A percentile compares a stretch with the other conserved stretches of the same genome.
These are phyloP conservation scores for Amblyornis subalaris DNA, from an alignment of 2,113 vertebrate species.

Conservation along the genomic window DNA sequence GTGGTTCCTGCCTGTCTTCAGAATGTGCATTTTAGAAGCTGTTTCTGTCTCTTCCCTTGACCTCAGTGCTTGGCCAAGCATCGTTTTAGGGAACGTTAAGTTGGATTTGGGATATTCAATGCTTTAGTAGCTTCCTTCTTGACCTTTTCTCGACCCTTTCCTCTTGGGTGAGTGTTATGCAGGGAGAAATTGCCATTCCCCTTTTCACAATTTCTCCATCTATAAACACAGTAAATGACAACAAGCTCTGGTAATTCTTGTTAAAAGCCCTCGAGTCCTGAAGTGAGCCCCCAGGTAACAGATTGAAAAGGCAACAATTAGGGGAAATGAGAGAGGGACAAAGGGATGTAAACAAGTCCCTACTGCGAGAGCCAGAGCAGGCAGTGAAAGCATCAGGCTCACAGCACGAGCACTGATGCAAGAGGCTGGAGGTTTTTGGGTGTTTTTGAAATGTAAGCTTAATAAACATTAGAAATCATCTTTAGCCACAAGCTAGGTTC, in stretches of 20 bases:
- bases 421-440: neutral
- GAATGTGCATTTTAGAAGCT: neutral
- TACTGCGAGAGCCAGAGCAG: neutral
- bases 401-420: too few species aligned
- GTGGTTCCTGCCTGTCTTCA: neutral
- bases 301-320: neutral
- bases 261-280: neutral
- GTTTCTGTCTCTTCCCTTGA: neutral
- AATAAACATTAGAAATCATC: neutral
- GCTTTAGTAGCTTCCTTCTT: neutral
- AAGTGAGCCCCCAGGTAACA: neutral
- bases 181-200: neutral
- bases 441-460: neutral
- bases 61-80: neutral
- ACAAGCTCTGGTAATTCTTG: neutral
- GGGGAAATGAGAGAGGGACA: neutral
- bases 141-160: neutral
- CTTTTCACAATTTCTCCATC: neutral
- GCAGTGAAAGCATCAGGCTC: neutral
- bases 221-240: conserved; percentile 4
- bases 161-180: neutral
- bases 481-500: neutral
- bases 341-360: neutral
- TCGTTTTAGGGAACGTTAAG: neutral
- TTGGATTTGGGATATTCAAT: neutral